These are phyloP conservation scores for Temnothorax rugatulus DNA, from an alignment of 2,888 invertebrate species.

Conservation along the genomic window DNA sequence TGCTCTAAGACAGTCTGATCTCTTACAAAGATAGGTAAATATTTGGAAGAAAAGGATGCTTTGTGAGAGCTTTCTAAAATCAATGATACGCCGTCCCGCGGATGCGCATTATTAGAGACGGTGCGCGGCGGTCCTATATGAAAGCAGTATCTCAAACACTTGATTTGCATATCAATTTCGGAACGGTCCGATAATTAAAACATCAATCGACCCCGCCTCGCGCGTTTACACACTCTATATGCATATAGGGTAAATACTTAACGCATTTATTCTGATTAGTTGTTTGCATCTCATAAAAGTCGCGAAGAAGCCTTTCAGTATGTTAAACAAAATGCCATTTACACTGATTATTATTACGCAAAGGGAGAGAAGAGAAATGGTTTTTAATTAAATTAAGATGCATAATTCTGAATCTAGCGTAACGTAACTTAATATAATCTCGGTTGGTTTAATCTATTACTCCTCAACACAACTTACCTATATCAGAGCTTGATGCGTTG, in stretches of 20 bases:
- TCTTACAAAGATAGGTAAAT: constrained; percentile 26
- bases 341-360: neutral
- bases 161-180: constrained; percentile 64
- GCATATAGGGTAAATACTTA: constrained; percentile 32
- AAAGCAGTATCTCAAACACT: constrained; percentile 38
- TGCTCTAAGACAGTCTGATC: constrained; percentile 15
- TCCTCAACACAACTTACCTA: neutral
- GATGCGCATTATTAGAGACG: constrained; percentile 38
- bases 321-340: constrained; percentile 20
- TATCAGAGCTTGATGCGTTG: neutral
- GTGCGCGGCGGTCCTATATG: constrained; percentile 30
- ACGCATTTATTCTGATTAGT: constrained; percentile 20
- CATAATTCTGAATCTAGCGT: neutral
- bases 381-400: constrained; percentile 31
- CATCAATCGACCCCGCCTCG: constrained; percentile 47
- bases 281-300: constrained; percentile 15
- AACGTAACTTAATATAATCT: neutral
- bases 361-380: neutral
- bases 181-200: constrained; percentile 66
- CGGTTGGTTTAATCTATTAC: neutral
- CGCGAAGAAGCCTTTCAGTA: constrained; percentile 10
- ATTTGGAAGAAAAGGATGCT: constrained; percentile 28
- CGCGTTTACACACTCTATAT: neutral
- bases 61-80: constrained; percentile 23
- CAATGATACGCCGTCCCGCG: constrained; percentile 35